A percentile compares a stretch with the other conserved stretches of the same genome.
These are phyloP conservation scores for Taenaris catops DNA, from an alignment of 2,888 invertebrate species.

Conservation along the genomic window DNA sequence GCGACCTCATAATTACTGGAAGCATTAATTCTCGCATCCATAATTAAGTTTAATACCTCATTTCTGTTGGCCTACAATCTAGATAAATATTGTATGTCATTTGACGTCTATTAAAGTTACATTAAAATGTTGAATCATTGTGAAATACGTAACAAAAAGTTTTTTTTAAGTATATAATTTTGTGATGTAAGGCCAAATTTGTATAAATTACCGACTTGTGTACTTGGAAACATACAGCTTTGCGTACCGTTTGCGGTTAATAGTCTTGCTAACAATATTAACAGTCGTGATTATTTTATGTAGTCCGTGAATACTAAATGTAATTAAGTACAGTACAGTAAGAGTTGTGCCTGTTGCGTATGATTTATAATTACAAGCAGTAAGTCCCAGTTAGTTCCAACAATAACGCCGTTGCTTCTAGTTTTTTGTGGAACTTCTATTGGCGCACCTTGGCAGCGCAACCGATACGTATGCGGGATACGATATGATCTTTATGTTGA, in stretches of 20 bases:
- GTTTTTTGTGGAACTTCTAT: too few relatives aligned
- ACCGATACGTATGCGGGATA: too few relatives aligned
- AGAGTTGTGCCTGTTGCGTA: too few relatives aligned
- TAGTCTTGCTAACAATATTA: too few relatives aligned
- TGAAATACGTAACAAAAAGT: slow-evolving; percentile 31
- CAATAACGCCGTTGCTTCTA: too few relatives aligned
- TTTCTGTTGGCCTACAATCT: slow-evolving; percentile 73
- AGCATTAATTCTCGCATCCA: slow-evolving; percentile 76
- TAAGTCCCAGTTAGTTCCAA: too few relatives aligned
- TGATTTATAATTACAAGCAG: too few relatives aligned
- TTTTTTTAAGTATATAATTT: slow-evolving; percentile 24
- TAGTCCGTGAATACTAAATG: too few relatives aligned
- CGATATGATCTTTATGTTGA: too few relatives aligned
- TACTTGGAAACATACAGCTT: slow-evolving; percentile 18
- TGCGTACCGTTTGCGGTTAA: slow-evolving; percentile 1
- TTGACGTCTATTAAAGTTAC: slow-evolving; percentile 59
- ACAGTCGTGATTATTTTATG: too few relatives aligned
- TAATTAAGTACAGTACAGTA: too few relatives aligned
- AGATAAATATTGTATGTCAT: slow-evolving; percentile 69
- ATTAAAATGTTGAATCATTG: slow-evolving; percentile 57
- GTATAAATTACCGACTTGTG: slow-evolving; percentile 20
- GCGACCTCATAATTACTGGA: slow-evolving; percentile 76
- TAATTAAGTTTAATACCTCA: slow-evolving; percentile 77
- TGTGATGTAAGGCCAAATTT: slow-evolving; percentile 23
- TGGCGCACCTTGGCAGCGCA: too few relatives aligned